Evolutionary conservation across 1,140 invertebrate genomes (phyloP), one percentile per base, ranked within the genome.

Genomic region (Ectropis grisescens): DNA sequence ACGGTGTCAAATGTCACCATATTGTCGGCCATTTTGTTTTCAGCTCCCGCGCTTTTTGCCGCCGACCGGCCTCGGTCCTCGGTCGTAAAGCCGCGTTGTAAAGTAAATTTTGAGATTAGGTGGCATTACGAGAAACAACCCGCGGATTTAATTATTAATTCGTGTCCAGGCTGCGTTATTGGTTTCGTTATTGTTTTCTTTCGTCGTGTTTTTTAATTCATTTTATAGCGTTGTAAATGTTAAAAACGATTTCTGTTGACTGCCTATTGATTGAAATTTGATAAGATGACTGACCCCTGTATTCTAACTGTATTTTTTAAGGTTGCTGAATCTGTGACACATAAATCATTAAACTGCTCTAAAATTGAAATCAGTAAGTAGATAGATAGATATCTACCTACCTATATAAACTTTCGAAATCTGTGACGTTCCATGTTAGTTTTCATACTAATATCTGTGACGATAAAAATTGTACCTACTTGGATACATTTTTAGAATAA

Each of bases 91-190:
- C 69, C 33, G 66, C 71, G 65, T 71, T 75, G 70, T 74, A 71
- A 62, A 75, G 64, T 72, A 66, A 79, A 79, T 69, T 75, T 76
- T 72, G 60, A 56, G 66, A 75, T 79, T 71, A 72, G 70, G 59
- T 71, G 53, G 64, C 69, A 71, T 72, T 76, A 74, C 72, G 72
- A 59, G 68, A 64, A 78, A 78, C 70, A 75, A 75, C 72, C 68
- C 72, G 58, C 62, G 58, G 66, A 69, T 72, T 78, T 78, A 75
- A 78, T 78, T 78, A 70, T 60, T 60, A 58, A 66, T 68, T 61
- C 62, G 62, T 70, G 66, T 61, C 54, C 54, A 33, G 29, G 34
- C 48, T 25, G 31, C 41, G 48, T 38, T 68, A 59, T 74, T 56
- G 56, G 51, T 58, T 67, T 34, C 35, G 33, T 50, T 70, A 76